Base-by-base conservation (phyloP, 92 coral and sea anemone genomes). In the Zoanthus sansibaricus region DNA sequence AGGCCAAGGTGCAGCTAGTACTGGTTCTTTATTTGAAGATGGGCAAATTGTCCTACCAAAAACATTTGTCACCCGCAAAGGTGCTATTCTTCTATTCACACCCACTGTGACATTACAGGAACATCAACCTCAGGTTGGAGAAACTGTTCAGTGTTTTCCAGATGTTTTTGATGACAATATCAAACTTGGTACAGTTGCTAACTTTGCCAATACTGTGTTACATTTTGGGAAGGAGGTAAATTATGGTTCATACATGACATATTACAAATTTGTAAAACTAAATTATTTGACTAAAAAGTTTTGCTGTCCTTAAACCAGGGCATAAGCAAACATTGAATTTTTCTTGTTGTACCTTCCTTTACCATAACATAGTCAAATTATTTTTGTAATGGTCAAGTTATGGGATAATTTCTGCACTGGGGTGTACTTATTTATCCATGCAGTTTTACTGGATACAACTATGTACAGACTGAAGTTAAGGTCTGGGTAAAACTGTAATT, bases 41-140 rank as follows among this genome's bases (percentile, higher is more conserved):
- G 95, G 98, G 59, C 98, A 94, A 73, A 74, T 94, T 13, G 75
- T 86, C 15, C 94, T 96, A 2, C 99, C 99, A 58, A 96, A 95
- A 90, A 96, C 99, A 6, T 96, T 82, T 83, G 93, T 95, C 13
- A 96, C 99, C 58, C 97, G 99, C 47, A 96, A 95, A 72, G 99
- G 99, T 77, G 99, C 99, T 0, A 89, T 96, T 72, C 85, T 96
- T 8, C 91, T 96, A 52, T 96, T 95, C 76, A 94, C 99, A 25
- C 95, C 98, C 61, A 89, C 89, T 25, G 95, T 93, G 56, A 92
- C 90, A 25, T 18, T 93, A 21, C 69, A 62, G 69, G 76, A 83
- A 30, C 76, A 82, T 48, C 67, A 82, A 76, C 95, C 88, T 9
- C 62, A 71, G 18, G 52, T 76, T 72, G 59, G 18, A 56, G 85